Conservation (phyloP, 2,113 vertebrate species). For the Notarius lentiginosus region DNA sequence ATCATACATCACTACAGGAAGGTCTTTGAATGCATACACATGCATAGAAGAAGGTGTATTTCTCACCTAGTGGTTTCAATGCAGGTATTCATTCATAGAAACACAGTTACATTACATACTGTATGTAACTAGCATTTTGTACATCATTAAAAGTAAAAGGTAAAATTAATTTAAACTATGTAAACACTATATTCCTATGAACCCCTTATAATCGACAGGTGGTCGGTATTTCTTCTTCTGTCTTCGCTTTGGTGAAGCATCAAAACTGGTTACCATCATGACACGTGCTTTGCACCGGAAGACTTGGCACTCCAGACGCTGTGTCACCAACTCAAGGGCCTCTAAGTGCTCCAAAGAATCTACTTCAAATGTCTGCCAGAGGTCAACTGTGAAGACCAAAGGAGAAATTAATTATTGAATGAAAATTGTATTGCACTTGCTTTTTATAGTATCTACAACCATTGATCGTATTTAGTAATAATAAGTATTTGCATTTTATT, state of each 20-base stretch:
- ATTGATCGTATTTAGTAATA: not conserved
- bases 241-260: conserved; percentile 75
- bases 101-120: not conserved
- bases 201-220: conserved; percentile 26
- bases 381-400: conserved; percentile 73
- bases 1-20: conserved; percentile 7
- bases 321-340: conserved; percentile 83
- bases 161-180: not conserved
- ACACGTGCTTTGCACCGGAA: conserved; percentile 89
- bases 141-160: conserved; percentile 13
- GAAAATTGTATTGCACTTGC: not conserved
- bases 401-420: conserved; percentile 26
- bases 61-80: not conserved
- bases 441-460: not conserved
- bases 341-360: conserved; percentile 91
- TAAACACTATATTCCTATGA: conserved; percentile 36
- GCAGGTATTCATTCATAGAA: not conserved
- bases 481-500: not conserved
- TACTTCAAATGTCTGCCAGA: conserved; percentile 87
- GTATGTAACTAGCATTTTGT: not conserved
- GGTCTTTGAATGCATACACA: not conserved
- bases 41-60: not conserved
- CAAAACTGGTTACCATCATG: conserved; percentile 92
- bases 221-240: conserved; percentile 57
- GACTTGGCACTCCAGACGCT: conserved; percentile 81